phyloP scores from a whole-genome alignment of 2,113 vertebrate genomes.

The Prochilodus magdalenae region DNA sequence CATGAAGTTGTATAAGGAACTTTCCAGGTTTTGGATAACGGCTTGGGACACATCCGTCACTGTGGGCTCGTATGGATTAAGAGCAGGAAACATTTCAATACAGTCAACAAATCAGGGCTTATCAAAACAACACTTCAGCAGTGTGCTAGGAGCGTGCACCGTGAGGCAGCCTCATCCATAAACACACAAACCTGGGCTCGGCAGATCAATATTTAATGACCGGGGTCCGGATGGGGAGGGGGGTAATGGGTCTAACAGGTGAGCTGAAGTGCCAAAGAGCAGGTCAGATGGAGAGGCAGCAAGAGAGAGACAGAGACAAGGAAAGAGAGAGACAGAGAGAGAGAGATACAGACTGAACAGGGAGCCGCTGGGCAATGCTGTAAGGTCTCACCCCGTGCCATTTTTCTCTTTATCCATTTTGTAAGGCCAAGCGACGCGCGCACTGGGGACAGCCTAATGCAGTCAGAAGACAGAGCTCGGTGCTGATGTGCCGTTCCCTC shows the following conservation, averaged over 20 bases:
- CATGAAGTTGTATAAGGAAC: too few relatives aligned
- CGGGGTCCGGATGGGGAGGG: background rate
- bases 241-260: background rate
- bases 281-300: background rate
- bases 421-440: conserved; percentile 13
- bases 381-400: conserved; percentile 18
- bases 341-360: background rate
- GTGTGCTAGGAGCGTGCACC: background rate
- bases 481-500: conserved; percentile 6
- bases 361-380: conserved; percentile 10
- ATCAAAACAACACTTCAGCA: background rate
- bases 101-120: too few relatives aligned
- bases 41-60: too few relatives aligned
- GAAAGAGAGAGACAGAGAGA: background rate
- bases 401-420: conserved; percentile 26
- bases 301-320: background rate
- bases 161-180: background rate
- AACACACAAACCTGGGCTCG: background rate
- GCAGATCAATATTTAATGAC: background rate
- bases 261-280: background rate
- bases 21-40: too few relatives aligned
- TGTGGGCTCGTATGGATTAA: too few relatives aligned
- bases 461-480: conserved; percentile 30
- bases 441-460: conserved; percentile 38
- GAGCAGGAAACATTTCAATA: too few relatives aligned